phyloP scores from a whole-genome alignment of 2,888 invertebrate genomes.

The Formica aserva region DNA sequence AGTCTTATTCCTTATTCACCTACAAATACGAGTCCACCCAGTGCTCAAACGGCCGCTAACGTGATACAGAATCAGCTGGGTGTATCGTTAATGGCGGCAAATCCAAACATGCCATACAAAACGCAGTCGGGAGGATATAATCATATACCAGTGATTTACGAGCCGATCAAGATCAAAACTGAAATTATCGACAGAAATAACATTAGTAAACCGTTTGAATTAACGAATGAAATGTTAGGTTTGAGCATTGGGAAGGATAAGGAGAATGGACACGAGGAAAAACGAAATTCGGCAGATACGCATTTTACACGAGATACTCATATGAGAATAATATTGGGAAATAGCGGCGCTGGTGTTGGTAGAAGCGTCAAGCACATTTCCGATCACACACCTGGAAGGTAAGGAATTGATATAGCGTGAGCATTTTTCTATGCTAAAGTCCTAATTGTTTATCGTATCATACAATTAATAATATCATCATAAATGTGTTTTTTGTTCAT shows the following conservation, averaged over 20 bases:
- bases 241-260: conserved; percentile 80
- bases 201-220: conserved; percentile 81
- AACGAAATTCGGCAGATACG: conserved; percentile 89
- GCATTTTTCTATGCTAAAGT: conserved; percentile 26
- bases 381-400: conserved; percentile 81
- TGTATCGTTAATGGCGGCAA: conserved; percentile 82
- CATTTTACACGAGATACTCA: conserved; percentile 96
- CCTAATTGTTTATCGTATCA: conserved; percentile 4
- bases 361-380: conserved; percentile 82
- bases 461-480: conserved; percentile 25
- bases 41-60: conserved; percentile 84
- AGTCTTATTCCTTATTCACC: conserved; percentile 86
- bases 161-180: conserved; percentile 84
- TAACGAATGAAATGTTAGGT: conserved; percentile 85
- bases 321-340: conserved; percentile 95
- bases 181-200: conserved; percentile 82
- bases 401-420: conserved; percentile 38
- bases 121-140: conserved; percentile 80
- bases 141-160: conserved; percentile 82
- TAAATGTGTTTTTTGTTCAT: not conserved
- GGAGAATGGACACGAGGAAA: conserved; percentile 82
- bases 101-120: conserved; percentile 83
- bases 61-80: conserved; percentile 84
- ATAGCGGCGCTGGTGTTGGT: conserved; percentile 84
- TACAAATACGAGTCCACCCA: conserved; percentile 84